phyloP scores from a whole-genome alignment of 1,140 invertebrate species.

The Apis dorsata region DNA sequence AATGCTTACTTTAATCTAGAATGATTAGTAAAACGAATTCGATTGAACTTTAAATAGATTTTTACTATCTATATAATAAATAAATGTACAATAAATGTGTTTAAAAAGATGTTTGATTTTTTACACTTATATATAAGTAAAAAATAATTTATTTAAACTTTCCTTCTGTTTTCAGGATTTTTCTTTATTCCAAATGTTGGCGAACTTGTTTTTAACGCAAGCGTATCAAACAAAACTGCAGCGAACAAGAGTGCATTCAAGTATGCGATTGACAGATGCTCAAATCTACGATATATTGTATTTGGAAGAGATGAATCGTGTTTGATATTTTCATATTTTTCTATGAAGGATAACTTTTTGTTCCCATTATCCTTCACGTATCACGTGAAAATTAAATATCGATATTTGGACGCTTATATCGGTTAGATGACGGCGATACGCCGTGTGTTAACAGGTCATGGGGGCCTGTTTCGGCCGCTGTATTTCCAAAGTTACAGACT shows the following conservation, averaged over 20 bases:
- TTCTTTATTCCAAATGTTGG: conserved; percentile 10
- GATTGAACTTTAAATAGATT: no score
- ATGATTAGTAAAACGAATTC: background rate
- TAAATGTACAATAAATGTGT: background rate
- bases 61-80: background rate
- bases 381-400: conserved; percentile 59
- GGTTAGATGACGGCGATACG: conserved; percentile 71
- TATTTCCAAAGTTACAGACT: conserved; percentile 73
- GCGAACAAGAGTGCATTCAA: conserved; percentile 9
- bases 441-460: conserved; percentile 75
- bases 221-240: background rate
- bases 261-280: conserved; percentile 34
- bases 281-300: background rate
- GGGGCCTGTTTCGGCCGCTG: conserved; percentile 80
- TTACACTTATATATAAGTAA: background rate
- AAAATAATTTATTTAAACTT: background rate
- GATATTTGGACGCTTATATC: conserved; percentile 55
- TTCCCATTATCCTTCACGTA: conserved; percentile 39
- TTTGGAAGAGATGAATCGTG: conserved; percentile 18
- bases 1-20: background rate
- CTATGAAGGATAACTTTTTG: background rate
- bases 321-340: background rate
- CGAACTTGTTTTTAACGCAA: conserved; percentile 17
- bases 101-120: background rate
- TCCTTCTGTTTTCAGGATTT: background rate